Base-by-base conservation (phyloP, 2,888 invertebrate genomes). In the Crossocerus cetratus region DNA sequence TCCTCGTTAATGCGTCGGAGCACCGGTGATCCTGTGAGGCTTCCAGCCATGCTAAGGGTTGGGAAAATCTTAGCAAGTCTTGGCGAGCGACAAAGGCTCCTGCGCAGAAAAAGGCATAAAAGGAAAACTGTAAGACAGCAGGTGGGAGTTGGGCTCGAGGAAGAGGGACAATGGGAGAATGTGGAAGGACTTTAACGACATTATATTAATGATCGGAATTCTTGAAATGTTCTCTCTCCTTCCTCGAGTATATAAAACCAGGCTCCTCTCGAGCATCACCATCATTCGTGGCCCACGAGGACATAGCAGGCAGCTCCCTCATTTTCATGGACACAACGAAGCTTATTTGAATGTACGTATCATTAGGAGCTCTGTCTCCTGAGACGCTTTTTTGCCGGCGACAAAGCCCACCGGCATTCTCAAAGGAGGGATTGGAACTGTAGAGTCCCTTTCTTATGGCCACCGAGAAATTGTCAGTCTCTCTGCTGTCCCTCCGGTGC, bases 11-110 rank as follows among this genome's bases (percentile, higher is more conserved):
- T 69, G 76, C 11, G 58, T 23, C 58, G 32, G 67, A 72, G 68
- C 64, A 65, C 70, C 76, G 67, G 73, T 79, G 76, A 76, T 76
- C 74, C 67, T 74, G 72, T 13, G 32, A 76, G 74, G 70, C 58
- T 65, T 21, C 42, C 61, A 32, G 32, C 11, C 5, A 32, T 32
- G 32, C 32, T 32, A 32, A 32, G 11, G 32, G 32, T 32, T 32
- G 32, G 32, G 11, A 32, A 32, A 5, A 32, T 32, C 8, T 32
- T 5, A 11, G 8, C 8, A 32, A 14, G 3, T 49, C 49, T 49
- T 13, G 14, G 49, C 44, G 21, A 65, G 55, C 42, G 60, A 64
- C 53, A 69, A 69, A 76, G 63, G 61, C 49, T 57, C 44, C n/a
- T n/a, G 23, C 22, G 56, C 49, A 60, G 49, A n/a, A 43, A 14